Evolutionary conservation across 2,797 vertebrate genomes (phyloP).

Genomic region (Helicolenus hilgendorfi): DNA sequence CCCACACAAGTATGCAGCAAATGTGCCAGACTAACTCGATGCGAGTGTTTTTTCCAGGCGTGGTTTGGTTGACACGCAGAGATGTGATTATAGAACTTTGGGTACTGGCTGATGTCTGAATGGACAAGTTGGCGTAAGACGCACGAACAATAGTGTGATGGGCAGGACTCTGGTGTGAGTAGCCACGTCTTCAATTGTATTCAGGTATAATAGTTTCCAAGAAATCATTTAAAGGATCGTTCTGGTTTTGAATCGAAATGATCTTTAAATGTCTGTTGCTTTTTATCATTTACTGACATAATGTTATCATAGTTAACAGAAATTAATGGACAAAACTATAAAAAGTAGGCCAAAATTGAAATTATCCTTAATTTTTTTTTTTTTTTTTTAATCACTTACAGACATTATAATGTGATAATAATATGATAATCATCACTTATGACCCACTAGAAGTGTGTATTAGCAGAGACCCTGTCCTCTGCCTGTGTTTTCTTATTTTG

Average conservation of each 20-base stretch:
- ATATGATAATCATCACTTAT: no score
- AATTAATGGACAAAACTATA: neutral
- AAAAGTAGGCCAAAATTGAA: neutral
- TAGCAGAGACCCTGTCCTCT: no score
- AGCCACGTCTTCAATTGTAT: neutral
- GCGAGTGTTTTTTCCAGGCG: neutral
- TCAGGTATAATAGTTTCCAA: neutral
- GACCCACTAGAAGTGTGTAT: no score
- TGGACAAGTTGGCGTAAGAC: neutral
- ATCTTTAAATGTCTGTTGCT: neutral
- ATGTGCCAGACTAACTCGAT: conserved; percentile 1
- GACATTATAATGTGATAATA: no score
- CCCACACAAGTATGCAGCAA: neutral
- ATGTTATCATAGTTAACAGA: neutral
- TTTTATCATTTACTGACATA: neutral
- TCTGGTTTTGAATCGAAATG: neutral
- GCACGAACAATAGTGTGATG: neutral
- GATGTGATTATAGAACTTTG: neutral
- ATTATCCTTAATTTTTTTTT: neutral
- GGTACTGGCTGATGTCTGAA: conserved; percentile 13
- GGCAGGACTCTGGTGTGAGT: neutral
- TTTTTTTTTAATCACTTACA: no score
- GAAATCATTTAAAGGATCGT: neutral
- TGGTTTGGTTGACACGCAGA: neutral
- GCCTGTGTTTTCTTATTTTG: no score